Conservation (phyloP, 2,888 invertebrate species). For the Neoaliturus tenellus region DNA sequence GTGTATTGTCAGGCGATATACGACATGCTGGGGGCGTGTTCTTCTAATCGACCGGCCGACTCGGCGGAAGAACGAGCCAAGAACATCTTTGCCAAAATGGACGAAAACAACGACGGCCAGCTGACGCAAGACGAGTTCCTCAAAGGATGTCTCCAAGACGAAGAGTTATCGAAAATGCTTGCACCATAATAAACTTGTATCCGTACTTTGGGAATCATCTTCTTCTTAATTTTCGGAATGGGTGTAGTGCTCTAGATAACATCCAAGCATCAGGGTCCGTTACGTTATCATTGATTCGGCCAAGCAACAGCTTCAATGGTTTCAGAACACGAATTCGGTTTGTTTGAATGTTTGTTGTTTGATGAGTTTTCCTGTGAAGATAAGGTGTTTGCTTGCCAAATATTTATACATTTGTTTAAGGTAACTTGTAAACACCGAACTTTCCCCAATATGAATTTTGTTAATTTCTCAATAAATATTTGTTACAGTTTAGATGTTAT, state of each 20-base stretch:
- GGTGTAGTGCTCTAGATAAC: slow-evolving; percentile 46
- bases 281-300: slow-evolving; percentile 23
- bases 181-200: slow-evolving; percentile 81
- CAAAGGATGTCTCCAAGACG: slow-evolving; percentile 97
- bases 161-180: slow-evolving; percentile 96
- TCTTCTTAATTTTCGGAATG: slow-evolving; percentile 46
- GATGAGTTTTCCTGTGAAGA: slow-evolving; percentile 47
- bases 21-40: slow-evolving; percentile 99
- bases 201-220: slow-evolving; percentile 42
- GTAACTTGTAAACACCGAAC: slow-evolving; percentile 41
- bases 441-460: background rate
- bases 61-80: slow-evolving; percentile 98
- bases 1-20: slow-evolving; percentile 92
- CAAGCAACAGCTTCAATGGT: slow-evolving; percentile 31
- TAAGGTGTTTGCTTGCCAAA: slow-evolving; percentile 44
- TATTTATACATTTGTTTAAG: background rate
- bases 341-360: slow-evolving; percentile 47
- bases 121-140: slow-evolving; percentile 98
- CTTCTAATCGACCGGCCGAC: slow-evolving; percentile 95
- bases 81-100: slow-evolving; percentile 99
- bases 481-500: slow-evolving; percentile 48
- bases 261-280: slow-evolving; percentile 33
- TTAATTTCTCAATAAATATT: slow-evolving; percentile 32
- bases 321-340: slow-evolving; percentile 34
- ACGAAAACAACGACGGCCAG: slow-evolving; percentile 99